These are phyloP conservation scores for Protaetia brevitarsis DNA, from an alignment of 1,140 invertebrate species.

Conservation along the genomic window DNA sequence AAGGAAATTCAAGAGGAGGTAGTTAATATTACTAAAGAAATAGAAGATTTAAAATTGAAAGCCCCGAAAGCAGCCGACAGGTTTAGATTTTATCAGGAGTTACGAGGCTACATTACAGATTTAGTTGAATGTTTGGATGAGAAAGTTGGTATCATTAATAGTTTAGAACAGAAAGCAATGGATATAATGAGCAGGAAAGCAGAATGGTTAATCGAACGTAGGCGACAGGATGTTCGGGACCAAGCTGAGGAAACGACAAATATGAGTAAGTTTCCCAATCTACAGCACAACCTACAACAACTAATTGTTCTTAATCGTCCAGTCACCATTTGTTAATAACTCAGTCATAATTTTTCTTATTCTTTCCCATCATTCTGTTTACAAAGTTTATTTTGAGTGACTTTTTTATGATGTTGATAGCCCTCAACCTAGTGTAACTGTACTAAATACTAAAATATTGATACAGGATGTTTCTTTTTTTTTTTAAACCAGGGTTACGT, in stretches of 20 bases:
- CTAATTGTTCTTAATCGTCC: too few species aligned
- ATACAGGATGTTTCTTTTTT: too few species aligned
- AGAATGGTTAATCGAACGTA: conserved; percentile 71
- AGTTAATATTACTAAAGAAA: conserved; percentile 59
- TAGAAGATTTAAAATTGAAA: conserved; percentile 59
- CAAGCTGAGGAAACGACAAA: conserved; percentile 86
- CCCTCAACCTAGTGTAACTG: too few species aligned
- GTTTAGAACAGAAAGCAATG: conserved; percentile 74
- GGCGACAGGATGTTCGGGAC: conserved; percentile 87
- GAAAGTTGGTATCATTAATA: conserved; percentile 74
- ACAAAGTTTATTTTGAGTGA: too few species aligned
- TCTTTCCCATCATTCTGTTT: too few species aligned
- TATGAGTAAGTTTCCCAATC: conserved; percentile 47
- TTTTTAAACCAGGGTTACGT: too few species aligned
- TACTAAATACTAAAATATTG: too few species aligned
- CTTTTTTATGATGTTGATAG: too few species aligned
- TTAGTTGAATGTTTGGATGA: conserved; percentile 94
- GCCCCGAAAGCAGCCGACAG: conserved; percentile 68
- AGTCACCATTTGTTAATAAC: too few species aligned
- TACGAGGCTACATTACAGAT: conserved; percentile 92
- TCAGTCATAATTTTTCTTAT: too few species aligned
- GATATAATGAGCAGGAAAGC: conserved; percentile 69
- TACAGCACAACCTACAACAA: too few species aligned
- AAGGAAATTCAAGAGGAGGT: conserved; percentile 56
- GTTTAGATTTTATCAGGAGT: conserved; percentile 93